Conservation (phyloP, 1,140 invertebrate genomes). For the Zaprionus tsacasi region DNA sequence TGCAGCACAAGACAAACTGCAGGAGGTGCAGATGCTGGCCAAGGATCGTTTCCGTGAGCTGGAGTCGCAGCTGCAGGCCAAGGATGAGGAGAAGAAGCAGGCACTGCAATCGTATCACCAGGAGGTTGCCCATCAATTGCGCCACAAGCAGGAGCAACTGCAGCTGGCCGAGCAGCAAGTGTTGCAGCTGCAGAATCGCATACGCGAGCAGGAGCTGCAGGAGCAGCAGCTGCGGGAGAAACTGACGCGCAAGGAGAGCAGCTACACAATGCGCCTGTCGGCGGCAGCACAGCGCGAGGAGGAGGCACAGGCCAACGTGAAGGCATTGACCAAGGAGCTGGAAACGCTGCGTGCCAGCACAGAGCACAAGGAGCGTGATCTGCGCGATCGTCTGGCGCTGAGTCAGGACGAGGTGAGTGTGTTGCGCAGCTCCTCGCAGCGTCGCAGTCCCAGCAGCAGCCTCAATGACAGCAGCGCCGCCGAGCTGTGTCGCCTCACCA, state of each 20-base stretch:
- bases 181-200: slow-evolving; percentile 64
- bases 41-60: slow-evolving; percentile 64
- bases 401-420: slow-evolving; percentile 81
- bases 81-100: slow-evolving; percentile 61
- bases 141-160: slow-evolving; percentile 62
- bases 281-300: slow-evolving; percentile 69
- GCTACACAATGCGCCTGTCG: slow-evolving; percentile 53
- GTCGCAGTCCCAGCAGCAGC: slow-evolving; percentile 53
- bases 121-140: slow-evolving; percentile 64
- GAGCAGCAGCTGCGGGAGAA: slow-evolving; percentile 77
- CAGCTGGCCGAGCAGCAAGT: slow-evolving; percentile 61
- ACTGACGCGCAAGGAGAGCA: slow-evolving; percentile 58
- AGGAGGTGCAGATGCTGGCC: slow-evolving; percentile 70
- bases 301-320: slow-evolving; percentile 68
- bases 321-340: slow-evolving; percentile 66
- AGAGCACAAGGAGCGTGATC: slow-evolving; percentile 66
- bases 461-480: slow-evolving; percentile 49
- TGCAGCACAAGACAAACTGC: slow-evolving; percentile 66
- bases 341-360: slow-evolving; percentile 50
- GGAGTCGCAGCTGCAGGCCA: slow-evolving; percentile 63
- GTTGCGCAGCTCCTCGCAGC: slow-evolving; percentile 58
- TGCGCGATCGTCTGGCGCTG: slow-evolving; percentile 72
- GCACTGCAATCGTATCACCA: slow-evolving; percentile 63
- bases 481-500: slow-evolving; percentile 84
- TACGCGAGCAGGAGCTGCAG: slow-evolving; percentile 60